Evolutionary conservation across 2,113 vertebrate genomes (phyloP), one percentile per base, ranked within the genome.

Genomic region (Stigmatopora argus): DNA sequence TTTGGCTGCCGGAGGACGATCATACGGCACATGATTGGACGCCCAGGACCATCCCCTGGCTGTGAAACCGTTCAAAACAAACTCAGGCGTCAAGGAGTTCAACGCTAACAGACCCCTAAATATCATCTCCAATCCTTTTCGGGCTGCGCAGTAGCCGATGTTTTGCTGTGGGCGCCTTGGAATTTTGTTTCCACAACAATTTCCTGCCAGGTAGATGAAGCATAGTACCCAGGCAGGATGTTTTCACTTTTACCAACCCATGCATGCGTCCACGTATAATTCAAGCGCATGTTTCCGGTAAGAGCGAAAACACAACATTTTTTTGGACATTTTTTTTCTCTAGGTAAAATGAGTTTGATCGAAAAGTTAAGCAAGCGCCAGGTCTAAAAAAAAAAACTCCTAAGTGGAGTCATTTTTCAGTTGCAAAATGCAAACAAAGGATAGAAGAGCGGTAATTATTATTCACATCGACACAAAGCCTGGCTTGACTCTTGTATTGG

Each of bases 101-200:
- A n/a, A n/a, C n/a, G n/a, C n/a, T n/a, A 67, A 62, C 7, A 52
- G 12, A 14, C 1, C 17, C 4, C 1, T 23, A 58, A 66, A 66
- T 31, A 31, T 31, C 44, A 68, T 7, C 47, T 56, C 15, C 34
- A 18, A 34, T 53, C 19, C 19, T 59, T 53, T 18, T 47, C 61
- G 51, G 44, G 46, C 35, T 60, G 62, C 56, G 38, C 65, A 15
- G 59, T 49, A 55, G 64, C 14, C 61, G 46, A 23, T 38, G 14
- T 31, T 49, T 66, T 73, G 61, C 67, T 45, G 48, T 21, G 18
- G 46, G 47, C 55, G 58, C 23, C 55, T 60, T 59, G 57, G 65
- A 65, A 26, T 51, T 72, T 41, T 78, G 61, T 64, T 53, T 64
- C 31, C 62, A 44, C 71, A 47, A 59, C 55, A 71, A 5, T 18